Percentiles rank a stretch among this genome's conserved stretches.
Conservation (phyloP, 1,140 invertebrate species). For the Pogonognathellus flavescens region DNA sequence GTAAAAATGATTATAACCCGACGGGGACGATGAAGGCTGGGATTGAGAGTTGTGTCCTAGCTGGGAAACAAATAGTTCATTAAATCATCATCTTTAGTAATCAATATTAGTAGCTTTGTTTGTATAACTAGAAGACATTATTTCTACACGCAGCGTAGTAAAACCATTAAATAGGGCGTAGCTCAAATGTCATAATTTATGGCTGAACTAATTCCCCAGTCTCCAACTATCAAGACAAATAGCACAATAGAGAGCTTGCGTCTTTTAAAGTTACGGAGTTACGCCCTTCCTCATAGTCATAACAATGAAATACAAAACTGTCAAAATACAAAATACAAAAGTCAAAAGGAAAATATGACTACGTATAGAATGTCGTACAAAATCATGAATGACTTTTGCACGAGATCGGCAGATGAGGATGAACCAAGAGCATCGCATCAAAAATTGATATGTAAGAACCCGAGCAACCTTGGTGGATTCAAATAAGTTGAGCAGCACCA, state of each 20-base stretch:
- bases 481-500: not conserved
- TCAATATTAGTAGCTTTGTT: too few species aligned
- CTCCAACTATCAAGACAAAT: conserved; percentile 30
- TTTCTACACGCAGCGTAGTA: not conserved
- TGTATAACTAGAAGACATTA: too few species aligned
- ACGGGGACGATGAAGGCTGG: not conserved
- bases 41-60: conserved; percentile 25
- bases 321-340: conserved; percentile 6
- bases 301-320: conserved; percentile 17
- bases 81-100: conserved; percentile 18
- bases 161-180: conserved; percentile 14
- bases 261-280: conserved; percentile 24
- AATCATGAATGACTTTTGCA: conserved; percentile 16
- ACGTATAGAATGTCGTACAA: not conserved
- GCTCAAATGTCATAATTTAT: conserved; percentile 31
- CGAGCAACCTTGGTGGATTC: not conserved
- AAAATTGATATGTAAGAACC: conserved; percentile 17
- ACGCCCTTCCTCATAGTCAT: not conserved
- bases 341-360: not conserved
- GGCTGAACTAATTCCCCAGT: conserved; percentile 21
- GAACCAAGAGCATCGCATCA: conserved; percentile 10
- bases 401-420: not conserved
- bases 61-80: conserved; percentile 24
- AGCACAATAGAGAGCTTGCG: conserved; percentile 21
- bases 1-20: not conserved